Percentiles rank a stretch among this genome's conserved stretches.
Evolutionary conservation across 2,888 invertebrate genomes (phyloP).

Genomic region (Drosophila infuscata): DNA sequence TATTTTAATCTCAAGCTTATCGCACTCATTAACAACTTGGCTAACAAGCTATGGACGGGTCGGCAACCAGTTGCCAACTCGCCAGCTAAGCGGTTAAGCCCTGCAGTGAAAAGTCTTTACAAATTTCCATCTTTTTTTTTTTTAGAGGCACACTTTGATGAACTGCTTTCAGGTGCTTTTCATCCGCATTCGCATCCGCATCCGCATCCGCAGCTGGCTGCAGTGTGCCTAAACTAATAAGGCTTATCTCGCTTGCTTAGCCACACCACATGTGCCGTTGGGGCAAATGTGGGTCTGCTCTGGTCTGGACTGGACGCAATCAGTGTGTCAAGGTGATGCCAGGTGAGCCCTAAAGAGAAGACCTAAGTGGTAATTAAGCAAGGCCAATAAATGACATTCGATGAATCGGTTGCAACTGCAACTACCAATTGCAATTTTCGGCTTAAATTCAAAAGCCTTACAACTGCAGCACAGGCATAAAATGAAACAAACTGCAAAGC

Average conservation of each 20-base stretch:
- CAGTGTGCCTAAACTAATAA: conserved; percentile 71
- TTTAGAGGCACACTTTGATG: conserved; percentile 36
- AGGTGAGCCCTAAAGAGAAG: background rate
- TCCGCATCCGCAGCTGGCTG: conserved; percentile 8
- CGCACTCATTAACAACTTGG: conserved; percentile 74
- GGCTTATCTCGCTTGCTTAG: conserved; percentile 67
- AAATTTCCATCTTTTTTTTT: conserved; percentile 18
- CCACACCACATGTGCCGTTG: conserved; percentile 7
- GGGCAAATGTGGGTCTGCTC: conserved; percentile 25
- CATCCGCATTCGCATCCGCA: conserved; percentile 31
- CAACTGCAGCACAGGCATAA: conserved; percentile 72
- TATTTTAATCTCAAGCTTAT: conserved; percentile 79
- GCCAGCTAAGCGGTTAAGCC: conserved; percentile 19
- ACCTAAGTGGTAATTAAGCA: conserved; percentile 4
- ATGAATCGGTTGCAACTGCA: conserved; percentile 33
- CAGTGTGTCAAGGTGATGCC: conserved; percentile 66
- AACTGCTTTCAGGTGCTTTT: conserved; percentile 38
- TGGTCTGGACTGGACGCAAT: background rate
- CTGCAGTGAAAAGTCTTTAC: conserved; percentile 51
- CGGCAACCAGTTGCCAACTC: conserved; percentile 3
- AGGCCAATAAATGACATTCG: conserved; percentile 19
- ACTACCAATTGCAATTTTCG: conserved; percentile 67
- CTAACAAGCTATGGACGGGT: conserved; percentile 15
- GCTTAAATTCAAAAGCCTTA: conserved; percentile 77
- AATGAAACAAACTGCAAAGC: conserved; percentile 62